These are phyloP conservation scores for Nylanderia fulva DNA, from an alignment of 1,140 invertebrate species.

Conservation along the genomic window DNA sequence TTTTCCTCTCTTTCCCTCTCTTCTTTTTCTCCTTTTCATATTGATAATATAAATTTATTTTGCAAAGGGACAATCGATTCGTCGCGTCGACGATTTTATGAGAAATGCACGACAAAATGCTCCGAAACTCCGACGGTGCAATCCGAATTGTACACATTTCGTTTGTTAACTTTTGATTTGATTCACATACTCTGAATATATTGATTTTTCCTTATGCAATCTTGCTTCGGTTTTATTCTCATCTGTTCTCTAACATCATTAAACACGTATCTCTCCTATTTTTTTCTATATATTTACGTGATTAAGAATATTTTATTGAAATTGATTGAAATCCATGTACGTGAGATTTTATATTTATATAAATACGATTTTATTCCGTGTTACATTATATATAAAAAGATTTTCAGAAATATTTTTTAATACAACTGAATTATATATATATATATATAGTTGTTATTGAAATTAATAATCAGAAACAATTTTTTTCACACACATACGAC, in stretches of 20 bases:
- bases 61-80: slow-evolving; percentile 59
- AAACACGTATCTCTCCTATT: neutral
- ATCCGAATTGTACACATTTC: neutral
- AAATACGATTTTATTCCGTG: neutral
- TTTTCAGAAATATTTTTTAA: neutral
- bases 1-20: too few species aligned
- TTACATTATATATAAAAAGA: neutral
- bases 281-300: neutral
- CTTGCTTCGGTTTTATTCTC: neutral
- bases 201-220: slow-evolving; percentile 2
- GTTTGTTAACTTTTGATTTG: neutral
- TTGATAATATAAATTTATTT: slow-evolving; percentile 61
- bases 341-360: neutral
- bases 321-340: too few species aligned
- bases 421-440: neutral
- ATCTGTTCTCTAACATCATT: neutral
- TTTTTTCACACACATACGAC: neutral
- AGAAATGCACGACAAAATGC: neutral
- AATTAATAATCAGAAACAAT: slow-evolving; percentile 10
- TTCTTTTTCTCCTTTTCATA: neutral
- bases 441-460: neutral
- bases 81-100: slow-evolving; percentile 15
- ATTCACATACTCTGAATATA: neutral
- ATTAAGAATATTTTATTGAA: neutral
- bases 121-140: neutral